These are phyloP conservation scores for Parnassius glacialis DNA, from an alignment of 2,888 invertebrate species.

Conservation along the genomic window DNA sequence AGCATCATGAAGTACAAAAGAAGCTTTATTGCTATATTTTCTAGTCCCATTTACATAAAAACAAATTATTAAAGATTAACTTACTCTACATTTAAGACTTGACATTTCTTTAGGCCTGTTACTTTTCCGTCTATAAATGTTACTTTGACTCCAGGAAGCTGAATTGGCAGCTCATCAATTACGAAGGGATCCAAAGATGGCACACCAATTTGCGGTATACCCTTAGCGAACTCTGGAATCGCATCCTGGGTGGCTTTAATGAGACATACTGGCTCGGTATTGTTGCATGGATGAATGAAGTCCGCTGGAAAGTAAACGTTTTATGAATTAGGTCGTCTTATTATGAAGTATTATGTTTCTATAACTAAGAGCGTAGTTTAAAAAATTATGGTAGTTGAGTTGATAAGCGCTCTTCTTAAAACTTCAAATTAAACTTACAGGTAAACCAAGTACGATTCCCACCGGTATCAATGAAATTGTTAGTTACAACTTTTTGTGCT, in stretches of 20 bases:
- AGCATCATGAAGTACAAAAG: no score
- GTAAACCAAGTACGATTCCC: no score
- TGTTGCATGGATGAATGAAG: conserved; percentile 72
- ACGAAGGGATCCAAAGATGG: conserved; percentile 68
- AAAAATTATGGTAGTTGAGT: no score
- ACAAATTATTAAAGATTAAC: conserved; percentile 36
- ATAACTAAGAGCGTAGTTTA: no score
- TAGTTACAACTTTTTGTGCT: no score
- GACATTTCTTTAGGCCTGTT: conserved; percentile 67
- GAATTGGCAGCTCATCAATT: conserved; percentile 69
- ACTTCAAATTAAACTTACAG: no score
- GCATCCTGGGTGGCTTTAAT: conserved; percentile 68
- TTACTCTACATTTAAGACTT: conserved; percentile 73
- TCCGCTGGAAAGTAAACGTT: conserved; percentile 49
- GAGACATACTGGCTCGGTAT: conserved; percentile 61
- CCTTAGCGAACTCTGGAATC: conserved; percentile 67
- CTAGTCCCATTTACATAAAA: no score
- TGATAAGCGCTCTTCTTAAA: no score
- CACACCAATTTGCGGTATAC: conserved; percentile 63
- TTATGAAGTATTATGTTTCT: no score
- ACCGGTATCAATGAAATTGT: no score
- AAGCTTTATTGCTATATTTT: no score
- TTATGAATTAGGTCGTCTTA: no score
- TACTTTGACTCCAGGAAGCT: conserved; percentile 71
- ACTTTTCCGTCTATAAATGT: conserved; percentile 69